phyloP scores from a whole-genome alignment of 2,888 invertebrate genomes.

The Drosophila mercatorum region DNA sequence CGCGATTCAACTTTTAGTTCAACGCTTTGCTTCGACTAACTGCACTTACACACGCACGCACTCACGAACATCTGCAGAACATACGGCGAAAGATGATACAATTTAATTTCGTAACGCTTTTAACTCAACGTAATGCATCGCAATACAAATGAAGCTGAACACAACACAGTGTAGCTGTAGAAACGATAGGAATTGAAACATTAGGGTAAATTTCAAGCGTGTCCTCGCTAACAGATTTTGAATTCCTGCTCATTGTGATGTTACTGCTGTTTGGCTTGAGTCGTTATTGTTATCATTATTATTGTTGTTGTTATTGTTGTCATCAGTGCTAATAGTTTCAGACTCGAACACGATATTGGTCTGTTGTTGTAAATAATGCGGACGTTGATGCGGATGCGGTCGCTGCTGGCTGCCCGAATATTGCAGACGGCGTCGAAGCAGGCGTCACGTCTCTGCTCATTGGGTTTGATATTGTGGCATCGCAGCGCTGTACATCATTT shows the following conservation, averaged over 20 bases:
- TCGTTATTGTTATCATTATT: neutral
- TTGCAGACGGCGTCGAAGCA: slow-evolving; percentile 77
- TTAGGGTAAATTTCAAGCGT: slow-evolving; percentile 19
- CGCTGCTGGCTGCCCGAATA: slow-evolving; percentile 66
- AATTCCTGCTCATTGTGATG: slow-evolving; percentile 13
- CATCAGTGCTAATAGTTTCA: slow-evolving; percentile 31
- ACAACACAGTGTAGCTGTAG: slow-evolving; percentile 21
- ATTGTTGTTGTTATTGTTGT: slow-evolving; percentile 22
- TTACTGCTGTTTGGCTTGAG: neutral
- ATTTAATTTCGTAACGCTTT: slow-evolving; percentile 5
- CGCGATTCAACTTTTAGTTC: slow-evolving; percentile 68
- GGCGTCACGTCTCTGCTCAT: slow-evolving; percentile 86
- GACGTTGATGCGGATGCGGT: slow-evolving; percentile 46
- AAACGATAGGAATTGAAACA: slow-evolving; percentile 37
- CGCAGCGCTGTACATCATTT: slow-evolving; percentile 89
- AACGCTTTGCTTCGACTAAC: slow-evolving; percentile 71
- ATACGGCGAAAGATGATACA: slow-evolving; percentile 19
- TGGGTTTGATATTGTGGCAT: slow-evolving; percentile 95
- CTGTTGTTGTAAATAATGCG: slow-evolving; percentile 42
- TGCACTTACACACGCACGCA: slow-evolving; percentile 2
- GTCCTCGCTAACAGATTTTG: slow-evolving; percentile 1
- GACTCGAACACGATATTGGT: slow-evolving; percentile 38
- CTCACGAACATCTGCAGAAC: slow-evolving; percentile 18
- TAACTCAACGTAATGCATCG: slow-evolving; percentile 10
- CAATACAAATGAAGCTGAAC: slow-evolving; percentile 10